Conservation (phyloP, 2,888 invertebrate genomes). For the Acronicta leporina region DNA sequence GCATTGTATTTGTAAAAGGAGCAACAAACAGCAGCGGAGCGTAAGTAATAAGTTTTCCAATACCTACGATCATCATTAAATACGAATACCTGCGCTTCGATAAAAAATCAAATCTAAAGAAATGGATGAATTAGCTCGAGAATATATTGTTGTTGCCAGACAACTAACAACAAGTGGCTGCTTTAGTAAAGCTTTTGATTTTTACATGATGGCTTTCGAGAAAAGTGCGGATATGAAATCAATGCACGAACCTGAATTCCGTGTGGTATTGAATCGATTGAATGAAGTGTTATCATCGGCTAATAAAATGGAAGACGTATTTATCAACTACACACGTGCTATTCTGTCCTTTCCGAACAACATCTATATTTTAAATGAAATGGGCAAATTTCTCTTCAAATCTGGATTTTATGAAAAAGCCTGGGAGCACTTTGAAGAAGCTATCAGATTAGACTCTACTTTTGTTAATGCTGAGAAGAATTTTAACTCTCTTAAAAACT, state of each 20-base stretch:
- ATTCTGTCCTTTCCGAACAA: slow-evolving; percentile 70
- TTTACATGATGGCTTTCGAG: slow-evolving; percentile 72
- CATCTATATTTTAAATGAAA: slow-evolving; percentile 72
- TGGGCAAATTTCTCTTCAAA: slow-evolving; percentile 83
- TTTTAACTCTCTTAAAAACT: slow-evolving; percentile 91
- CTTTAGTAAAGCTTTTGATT: slow-evolving; percentile 72
- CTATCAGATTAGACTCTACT: slow-evolving; percentile 81
- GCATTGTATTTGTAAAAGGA: background rate
- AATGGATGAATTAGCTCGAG: slow-evolving; percentile 63
- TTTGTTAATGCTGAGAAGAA: slow-evolving; percentile 91
- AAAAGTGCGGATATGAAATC: slow-evolving; percentile 61
- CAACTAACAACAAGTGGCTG: slow-evolving; percentile 61
- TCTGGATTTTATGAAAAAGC: slow-evolving; percentile 88
- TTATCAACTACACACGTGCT: slow-evolving; percentile 71
- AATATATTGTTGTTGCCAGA: slow-evolving; percentile 67
- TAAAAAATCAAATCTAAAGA: background rate
- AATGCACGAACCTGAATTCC: slow-evolving; percentile 70
- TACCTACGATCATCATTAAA: too few relatives aligned
- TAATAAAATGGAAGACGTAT: slow-evolving; percentile 72
- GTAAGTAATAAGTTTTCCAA: slow-evolving; percentile 1
- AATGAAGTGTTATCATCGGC: slow-evolving; percentile 63
- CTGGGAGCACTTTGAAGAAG: slow-evolving; percentile 88
- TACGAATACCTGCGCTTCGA: background rate
- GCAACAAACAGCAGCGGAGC: background rate
- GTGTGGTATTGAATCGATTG: slow-evolving; percentile 61